Conservation (phyloP, 2,113 vertebrate species). For the Nansenia antarctica region DNA sequence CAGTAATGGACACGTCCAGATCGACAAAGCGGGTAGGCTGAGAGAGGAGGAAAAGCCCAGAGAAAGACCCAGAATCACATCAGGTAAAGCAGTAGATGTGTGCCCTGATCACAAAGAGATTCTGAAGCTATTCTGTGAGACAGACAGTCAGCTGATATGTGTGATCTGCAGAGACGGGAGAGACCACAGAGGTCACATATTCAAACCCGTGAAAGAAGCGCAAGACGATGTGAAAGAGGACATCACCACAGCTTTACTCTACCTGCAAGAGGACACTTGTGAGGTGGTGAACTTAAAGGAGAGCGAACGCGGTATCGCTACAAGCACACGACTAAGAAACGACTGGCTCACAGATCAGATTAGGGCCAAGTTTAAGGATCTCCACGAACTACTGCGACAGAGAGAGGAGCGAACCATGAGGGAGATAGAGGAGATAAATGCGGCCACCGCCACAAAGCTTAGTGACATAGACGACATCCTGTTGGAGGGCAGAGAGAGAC, state of each 20-base stretch:
- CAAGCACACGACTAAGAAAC: background rate
- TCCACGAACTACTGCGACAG: background rate
- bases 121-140: constrained; percentile 28
- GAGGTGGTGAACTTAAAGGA: background rate
- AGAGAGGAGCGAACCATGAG: background rate
- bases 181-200: constrained; percentile 9
- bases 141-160: constrained; percentile 21
- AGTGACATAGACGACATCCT: background rate
- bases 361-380: background rate
- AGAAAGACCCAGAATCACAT: background rate
- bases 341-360: background rate
- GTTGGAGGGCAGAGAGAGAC: background rate
- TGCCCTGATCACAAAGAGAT: constrained; percentile 21
- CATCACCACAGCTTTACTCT: background rate
- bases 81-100: background rate
- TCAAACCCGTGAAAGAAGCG: constrained; percentile 21
- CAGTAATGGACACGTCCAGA: no score
- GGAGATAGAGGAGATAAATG: background rate
- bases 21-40: no score
- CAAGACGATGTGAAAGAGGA: background rate
- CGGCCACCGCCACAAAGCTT: background rate
- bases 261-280: background rate
- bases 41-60: no score
- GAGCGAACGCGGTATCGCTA: background rate
- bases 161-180: constrained; percentile 21